Conservation (phyloP, 1,140 invertebrate genomes). For the Drosophila ambigua region DNA sequence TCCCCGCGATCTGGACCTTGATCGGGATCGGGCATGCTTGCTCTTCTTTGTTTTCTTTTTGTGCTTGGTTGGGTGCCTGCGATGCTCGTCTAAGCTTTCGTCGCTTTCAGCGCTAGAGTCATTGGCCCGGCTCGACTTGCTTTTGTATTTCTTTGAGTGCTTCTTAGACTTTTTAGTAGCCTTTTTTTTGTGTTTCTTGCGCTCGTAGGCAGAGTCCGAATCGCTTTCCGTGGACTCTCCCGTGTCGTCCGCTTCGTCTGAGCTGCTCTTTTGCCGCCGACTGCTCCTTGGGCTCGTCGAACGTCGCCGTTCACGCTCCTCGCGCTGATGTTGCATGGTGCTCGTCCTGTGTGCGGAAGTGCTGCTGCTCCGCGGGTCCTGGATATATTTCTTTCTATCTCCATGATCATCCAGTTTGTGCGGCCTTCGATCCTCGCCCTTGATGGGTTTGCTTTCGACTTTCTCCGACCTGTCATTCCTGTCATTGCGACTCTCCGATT, state of each 20-base stretch:
- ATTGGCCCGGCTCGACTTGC: conserved; percentile 37
- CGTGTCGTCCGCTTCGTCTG: conserved; percentile 66
- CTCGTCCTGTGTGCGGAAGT: conserved; percentile 31
- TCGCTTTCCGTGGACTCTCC: conserved; percentile 73
- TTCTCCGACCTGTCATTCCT: conserved; percentile 1
- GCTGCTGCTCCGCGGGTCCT: conserved; percentile 28
- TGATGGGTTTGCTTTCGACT: conserved; percentile 15
- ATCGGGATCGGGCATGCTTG: conserved; percentile 68
- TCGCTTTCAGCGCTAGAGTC: conserved; percentile 39
- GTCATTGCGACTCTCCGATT: conserved; percentile 1
- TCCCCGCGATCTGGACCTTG: conserved; percentile 60
- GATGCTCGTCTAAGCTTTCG: conserved; percentile 28
- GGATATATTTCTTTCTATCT: conserved; percentile 10
- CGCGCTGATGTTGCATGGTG: conserved; percentile 10
- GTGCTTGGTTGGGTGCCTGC: conserved; percentile 58
- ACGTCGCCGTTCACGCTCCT: conserved; percentile 20
- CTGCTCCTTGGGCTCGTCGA: conserved; percentile 33
- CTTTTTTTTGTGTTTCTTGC: conserved; percentile 64
- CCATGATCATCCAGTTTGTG: no score
- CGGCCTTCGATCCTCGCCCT: conserved; percentile 11
- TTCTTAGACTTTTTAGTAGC: conserved; percentile 61
- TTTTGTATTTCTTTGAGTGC: conserved; percentile 70
- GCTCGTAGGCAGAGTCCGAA: conserved; percentile 70
- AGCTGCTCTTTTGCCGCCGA: conserved; percentile 49
- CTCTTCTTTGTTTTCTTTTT: conserved; percentile 83